Conservation (phyloP, 2,888 invertebrate species). For the Galerucella nymphaeae region DNA sequence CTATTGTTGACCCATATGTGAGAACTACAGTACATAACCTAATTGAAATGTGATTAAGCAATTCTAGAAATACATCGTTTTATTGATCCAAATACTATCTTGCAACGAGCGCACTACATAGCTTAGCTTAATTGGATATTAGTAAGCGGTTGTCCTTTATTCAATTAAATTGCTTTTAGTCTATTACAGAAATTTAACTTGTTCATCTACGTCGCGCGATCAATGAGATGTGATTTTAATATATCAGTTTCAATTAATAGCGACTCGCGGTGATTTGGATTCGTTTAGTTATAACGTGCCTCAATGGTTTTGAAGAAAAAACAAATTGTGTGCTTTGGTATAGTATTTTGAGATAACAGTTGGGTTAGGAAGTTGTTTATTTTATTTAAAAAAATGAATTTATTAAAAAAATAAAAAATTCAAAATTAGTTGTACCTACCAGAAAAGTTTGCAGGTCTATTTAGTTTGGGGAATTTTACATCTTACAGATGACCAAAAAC, state of each 20-base stretch:
- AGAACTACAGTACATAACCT: constrained; percentile 14
- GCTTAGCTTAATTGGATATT: constrained; percentile 49
- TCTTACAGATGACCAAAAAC: too few species aligned
- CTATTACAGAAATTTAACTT: constrained; percentile 28
- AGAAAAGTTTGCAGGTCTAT: too few species aligned
- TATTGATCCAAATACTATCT: constrained; percentile 45
- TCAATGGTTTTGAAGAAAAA: neutral
- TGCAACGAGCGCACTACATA: constrained; percentile 32
- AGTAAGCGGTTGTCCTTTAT: constrained; percentile 47
- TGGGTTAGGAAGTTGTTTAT: too few species aligned
- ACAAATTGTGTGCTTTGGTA: neutral
- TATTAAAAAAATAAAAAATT: too few species aligned
- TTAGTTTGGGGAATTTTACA: too few species aligned
- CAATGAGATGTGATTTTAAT: constrained; percentile 10
- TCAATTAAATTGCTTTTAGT: constrained; percentile 46
- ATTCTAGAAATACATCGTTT: constrained; percentile 30
- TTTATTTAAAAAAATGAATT: neutral
- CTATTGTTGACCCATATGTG: too few species aligned
- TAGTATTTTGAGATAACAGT: neutral
- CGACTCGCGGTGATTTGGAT: neutral
- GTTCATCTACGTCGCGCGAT: constrained; percentile 26
- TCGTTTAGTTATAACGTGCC: neutral
- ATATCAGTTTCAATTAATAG: neutral
- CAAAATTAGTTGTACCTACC: too few species aligned
- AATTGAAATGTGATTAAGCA: constrained; percentile 46